Evolutionary conservation across 2,113 vertebrate genomes (phyloP), one percentile per base, ranked within the genome.

Genomic region (Turnix velox): DNA sequence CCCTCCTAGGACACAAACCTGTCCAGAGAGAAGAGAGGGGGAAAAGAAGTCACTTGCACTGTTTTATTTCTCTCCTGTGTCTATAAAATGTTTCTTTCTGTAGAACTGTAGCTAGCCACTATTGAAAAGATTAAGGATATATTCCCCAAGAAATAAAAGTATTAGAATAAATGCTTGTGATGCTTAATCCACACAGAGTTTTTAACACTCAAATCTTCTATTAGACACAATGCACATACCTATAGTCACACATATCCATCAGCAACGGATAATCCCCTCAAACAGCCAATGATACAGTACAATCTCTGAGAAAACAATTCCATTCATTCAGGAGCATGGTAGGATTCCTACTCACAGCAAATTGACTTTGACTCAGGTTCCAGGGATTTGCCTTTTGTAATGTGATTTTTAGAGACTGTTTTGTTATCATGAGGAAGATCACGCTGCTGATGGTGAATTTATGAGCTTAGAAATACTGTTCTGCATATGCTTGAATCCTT

Each of bases 381-480:
- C 76, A 82, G 45, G 65, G 74, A 69, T 45, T 68, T 9, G 23
- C 45, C 87, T 87, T 75, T 85, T 52, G 88, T 75, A 0, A 0
- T 42, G 43, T 72, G 48, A 84, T 67, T 96, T 90, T 91, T 72
- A 94, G 92, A 90, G 58, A 46, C 39, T 86, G 51, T 93, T 92
- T 93, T 88, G 49, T 87, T 74, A 69, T 55, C 3, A 0, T 55
- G 62, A 80, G 57, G 52, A 82, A 83, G 67, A 90, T 14, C 59
- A 30, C 0, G 0, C 28, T 65, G 25, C 45, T 85, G 54, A 52
- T 0, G 0, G 9, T 78, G 88, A 83, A 80, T 40, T 58, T 89
- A 58, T 43, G 48, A 69, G 71, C 45, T 78, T 88, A 67, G 82
- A 96, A 88, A 51, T 31, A 35, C 12, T 35, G 9, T 49, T 74